phyloP scores from a whole-genome alignment of 1,140 invertebrate genomes.

The Parapsyche elsis region DNA sequence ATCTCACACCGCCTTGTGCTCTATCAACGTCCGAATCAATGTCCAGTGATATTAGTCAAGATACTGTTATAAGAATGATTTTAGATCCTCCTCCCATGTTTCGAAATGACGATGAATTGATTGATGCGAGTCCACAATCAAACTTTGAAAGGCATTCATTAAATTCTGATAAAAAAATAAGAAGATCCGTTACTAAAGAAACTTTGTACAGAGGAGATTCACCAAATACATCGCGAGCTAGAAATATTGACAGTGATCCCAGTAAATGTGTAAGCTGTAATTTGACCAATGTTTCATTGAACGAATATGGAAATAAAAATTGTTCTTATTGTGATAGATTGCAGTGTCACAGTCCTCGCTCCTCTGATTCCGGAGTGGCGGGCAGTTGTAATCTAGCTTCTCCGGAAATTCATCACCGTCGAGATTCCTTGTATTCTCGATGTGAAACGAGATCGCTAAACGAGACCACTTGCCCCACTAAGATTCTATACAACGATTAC shows the following conservation, averaged over 20 bases:
- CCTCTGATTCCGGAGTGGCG: slow-evolving; percentile 86
- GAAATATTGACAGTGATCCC: slow-evolving; percentile 44
- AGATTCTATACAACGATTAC: slow-evolving; percentile 46
- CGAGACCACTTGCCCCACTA: slow-evolving; percentile 29
- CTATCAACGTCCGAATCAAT: slow-evolving; percentile 56
- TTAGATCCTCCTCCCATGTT: slow-evolving; percentile 71
- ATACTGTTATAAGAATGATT: slow-evolving; percentile 60
- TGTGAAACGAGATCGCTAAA: slow-evolving; percentile 52
- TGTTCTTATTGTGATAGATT: slow-evolving; percentile 72
- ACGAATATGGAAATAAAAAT: slow-evolving; percentile 59
- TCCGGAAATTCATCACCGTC: slow-evolving; percentile 68
- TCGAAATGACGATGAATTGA: slow-evolving; percentile 63
- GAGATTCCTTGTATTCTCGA: slow-evolving; percentile 58
- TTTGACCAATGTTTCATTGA: slow-evolving; percentile 60
- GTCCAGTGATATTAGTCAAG: slow-evolving; percentile 58
- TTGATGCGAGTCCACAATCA: slow-evolving; percentile 61
- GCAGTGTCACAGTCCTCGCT: slow-evolving; percentile 73
- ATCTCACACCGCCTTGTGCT: slow-evolving; percentile 59
- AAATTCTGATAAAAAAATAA: slow-evolving; percentile 66
- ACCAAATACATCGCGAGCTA: slow-evolving; percentile 19
- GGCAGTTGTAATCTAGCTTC: slow-evolving; percentile 80
- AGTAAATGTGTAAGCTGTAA: slow-evolving; percentile 67
- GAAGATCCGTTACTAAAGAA: slow-evolving; percentile 57
- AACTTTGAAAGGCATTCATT: slow-evolving; percentile 62
- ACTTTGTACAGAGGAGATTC: slow-evolving; percentile 23